These are phyloP conservation scores for Diachasma alloeum DNA, from an alignment of 1,140 invertebrate genomes.

Conservation along the genomic window DNA sequence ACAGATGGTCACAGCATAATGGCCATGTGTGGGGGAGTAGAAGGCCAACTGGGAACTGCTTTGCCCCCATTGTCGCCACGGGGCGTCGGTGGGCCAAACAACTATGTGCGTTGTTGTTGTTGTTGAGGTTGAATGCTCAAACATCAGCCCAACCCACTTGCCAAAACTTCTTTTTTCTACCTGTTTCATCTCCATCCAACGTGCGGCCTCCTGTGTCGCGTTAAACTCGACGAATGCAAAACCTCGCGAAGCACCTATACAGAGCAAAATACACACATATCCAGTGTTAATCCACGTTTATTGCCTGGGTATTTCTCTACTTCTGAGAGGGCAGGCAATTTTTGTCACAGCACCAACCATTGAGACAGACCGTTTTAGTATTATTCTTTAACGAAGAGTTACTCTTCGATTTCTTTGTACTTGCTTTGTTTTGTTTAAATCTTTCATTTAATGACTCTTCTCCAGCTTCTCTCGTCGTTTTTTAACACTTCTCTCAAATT, in stretches of 20 bases:
- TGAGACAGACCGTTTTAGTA: constrained; percentile 29
- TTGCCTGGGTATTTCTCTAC: constrained; percentile 60
- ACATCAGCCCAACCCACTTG: constrained; percentile 37
- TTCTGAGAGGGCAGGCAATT: constrained; percentile 64
- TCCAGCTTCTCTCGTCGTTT: background rate
- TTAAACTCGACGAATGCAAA: constrained; percentile 97
- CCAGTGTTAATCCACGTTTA: constrained; percentile 66
- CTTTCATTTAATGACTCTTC: background rate
- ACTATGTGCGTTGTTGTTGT: constrained; percentile 35
- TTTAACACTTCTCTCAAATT: background rate
- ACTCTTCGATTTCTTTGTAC: background rate
- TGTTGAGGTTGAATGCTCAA: constrained; percentile 21
- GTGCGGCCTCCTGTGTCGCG: constrained; percentile 84
- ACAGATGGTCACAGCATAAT: constrained; percentile 20
- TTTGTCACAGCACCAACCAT: constrained; percentile 63
- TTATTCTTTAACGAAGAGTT: background rate
- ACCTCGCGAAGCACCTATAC: constrained; percentile 85
- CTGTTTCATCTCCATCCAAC: constrained; percentile 94
- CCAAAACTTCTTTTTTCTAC: constrained; percentile 70
- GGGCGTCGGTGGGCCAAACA: constrained; percentile 58
- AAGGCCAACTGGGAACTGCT: constrained; percentile 28
- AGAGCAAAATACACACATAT: constrained; percentile 69
- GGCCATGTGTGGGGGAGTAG: constrained; percentile 15
- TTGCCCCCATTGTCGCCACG: constrained; percentile 61
- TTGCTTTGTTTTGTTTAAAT: background rate